These are phyloP conservation scores for Enteromius argenteus DNA, from an alignment of 2,797 vertebrate species.

Conservation along the genomic window DNA sequence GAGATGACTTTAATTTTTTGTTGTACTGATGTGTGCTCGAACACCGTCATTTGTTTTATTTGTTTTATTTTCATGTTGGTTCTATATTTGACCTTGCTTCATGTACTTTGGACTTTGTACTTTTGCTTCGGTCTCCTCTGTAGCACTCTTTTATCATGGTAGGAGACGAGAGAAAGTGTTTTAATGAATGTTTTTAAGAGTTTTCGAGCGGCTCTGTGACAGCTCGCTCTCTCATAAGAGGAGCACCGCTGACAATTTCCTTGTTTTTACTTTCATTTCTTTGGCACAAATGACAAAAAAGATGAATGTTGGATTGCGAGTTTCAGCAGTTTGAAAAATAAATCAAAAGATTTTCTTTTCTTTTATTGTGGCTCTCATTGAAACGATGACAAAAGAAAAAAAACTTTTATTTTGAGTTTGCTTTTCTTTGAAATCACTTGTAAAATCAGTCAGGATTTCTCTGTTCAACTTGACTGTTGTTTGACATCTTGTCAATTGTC, in stretches of 20 bases:
- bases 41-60: conserved; percentile 80
- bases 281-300: conserved; percentile 97
- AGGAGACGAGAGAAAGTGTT: conserved; percentile 80
- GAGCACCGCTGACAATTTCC: conserved; percentile 88
- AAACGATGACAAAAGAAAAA: conserved; percentile 68
- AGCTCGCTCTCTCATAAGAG: conserved; percentile 91
- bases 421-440: conserved; percentile 76
- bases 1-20: conserved; percentile 81
- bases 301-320: conserved; percentile 90
- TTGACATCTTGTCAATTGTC: conserved; percentile 78
- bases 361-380: conserved; percentile 69
- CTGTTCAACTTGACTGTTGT: conserved; percentile 71
- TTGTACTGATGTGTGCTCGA: conserved; percentile 58
- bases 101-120: conserved; percentile 88
- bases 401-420: conserved; percentile 51
- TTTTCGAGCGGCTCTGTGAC: conserved; percentile 81
- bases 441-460: conserved; percentile 76
- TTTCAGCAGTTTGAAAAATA: conserved; percentile 91
- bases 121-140: conserved; percentile 78
- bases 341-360: conserved; percentile 79
- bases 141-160: conserved; percentile 92
- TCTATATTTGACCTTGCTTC: conserved; percentile 81
- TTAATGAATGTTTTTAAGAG: conserved; percentile 86
- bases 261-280: conserved; percentile 73
- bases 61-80: conserved; percentile 56